Conservation (phyloP, 2,888 invertebrate species). For the Polymixis lichenea region DNA sequence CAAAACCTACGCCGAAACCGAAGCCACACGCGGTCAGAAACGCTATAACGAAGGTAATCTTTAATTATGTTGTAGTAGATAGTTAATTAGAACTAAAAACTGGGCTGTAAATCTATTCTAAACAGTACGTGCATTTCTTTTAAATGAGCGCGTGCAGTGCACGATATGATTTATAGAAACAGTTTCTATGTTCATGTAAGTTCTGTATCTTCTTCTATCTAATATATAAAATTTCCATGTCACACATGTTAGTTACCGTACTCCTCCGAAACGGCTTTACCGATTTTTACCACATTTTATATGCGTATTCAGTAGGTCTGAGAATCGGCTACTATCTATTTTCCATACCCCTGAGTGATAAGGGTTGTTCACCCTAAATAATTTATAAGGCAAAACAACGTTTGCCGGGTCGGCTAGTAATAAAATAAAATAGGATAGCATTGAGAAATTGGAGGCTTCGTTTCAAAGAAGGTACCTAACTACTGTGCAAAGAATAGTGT, state of each 20-base stretch:
- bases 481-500: neutral
- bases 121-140: constrained; percentile 22
- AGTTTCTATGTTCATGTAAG: constrained; percentile 20
- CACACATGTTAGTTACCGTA: no score
- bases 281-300: no score
- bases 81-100: constrained; percentile 19
- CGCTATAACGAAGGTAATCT: constrained; percentile 82
- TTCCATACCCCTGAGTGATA: no score
- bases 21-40: constrained; percentile 80
- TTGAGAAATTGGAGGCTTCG: constrained; percentile 2
- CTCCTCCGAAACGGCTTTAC: no score
- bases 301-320: no score
- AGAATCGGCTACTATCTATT: no score
- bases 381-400: no score
- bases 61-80: neutral
- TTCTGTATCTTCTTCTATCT: no score
- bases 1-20: constrained; percentile 82
- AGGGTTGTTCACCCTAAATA: no score
- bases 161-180: constrained; percentile 13
- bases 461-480: neutral
- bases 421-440: constrained; percentile 5
- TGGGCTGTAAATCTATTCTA: constrained; percentile 7
- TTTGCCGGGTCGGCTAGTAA: no score
- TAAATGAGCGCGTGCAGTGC: constrained; percentile 30
- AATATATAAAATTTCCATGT: no score